A percentile compares a stretch with the other conserved stretches of the same genome.
Evolutionary conservation across 2,888 invertebrate species (phyloP).

Genomic region (Lordiphosa fenestrarum): DNA sequence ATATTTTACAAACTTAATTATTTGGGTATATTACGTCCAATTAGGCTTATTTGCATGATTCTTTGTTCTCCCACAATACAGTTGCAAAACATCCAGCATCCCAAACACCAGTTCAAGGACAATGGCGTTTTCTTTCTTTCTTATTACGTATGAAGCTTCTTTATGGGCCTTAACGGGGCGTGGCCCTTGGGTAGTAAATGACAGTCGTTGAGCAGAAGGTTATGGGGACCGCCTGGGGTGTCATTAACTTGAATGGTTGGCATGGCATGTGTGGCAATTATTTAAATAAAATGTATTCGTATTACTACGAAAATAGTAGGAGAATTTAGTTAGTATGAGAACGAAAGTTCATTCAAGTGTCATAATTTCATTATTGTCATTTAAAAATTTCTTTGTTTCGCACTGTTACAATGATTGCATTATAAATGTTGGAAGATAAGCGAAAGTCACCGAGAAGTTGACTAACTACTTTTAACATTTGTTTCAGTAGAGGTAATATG

Average conservation of each 20-base stretch:
- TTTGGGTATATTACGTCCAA: background rate
- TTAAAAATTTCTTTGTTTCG: background rate
- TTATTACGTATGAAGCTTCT: slow-evolving; percentile 7
- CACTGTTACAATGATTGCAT: too few relatives aligned
- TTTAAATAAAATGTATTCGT: slow-evolving; percentile 31
- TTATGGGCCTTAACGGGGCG: slow-evolving; percentile 39
- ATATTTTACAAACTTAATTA: slow-evolving; percentile 8
- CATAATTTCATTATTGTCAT: too few relatives aligned
- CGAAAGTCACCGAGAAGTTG: too few relatives aligned
- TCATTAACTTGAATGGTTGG: slow-evolving; percentile 10
- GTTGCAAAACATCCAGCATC: slow-evolving; percentile 40
- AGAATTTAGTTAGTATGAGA: background rate
- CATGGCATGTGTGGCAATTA: slow-evolving; percentile 23
- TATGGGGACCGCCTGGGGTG: slow-evolving; percentile 26
- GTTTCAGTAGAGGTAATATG: too few relatives aligned
- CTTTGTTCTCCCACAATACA: slow-evolving; percentile 31
- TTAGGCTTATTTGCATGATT: slow-evolving; percentile 6
- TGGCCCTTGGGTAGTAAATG: slow-evolving; percentile 21
- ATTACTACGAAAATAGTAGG: slow-evolving; percentile 22
- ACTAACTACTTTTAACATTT: too few relatives aligned
- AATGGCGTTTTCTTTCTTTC: slow-evolving; percentile 28
- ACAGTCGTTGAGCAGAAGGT: slow-evolving; percentile 28
- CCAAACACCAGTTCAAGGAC: slow-evolving; percentile 55
- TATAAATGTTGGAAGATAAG: too few relatives aligned
- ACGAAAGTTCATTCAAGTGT: background rate